Conservation (phyloP, 2,888 invertebrate genomes). For the Anorthoa munda region DNA sequence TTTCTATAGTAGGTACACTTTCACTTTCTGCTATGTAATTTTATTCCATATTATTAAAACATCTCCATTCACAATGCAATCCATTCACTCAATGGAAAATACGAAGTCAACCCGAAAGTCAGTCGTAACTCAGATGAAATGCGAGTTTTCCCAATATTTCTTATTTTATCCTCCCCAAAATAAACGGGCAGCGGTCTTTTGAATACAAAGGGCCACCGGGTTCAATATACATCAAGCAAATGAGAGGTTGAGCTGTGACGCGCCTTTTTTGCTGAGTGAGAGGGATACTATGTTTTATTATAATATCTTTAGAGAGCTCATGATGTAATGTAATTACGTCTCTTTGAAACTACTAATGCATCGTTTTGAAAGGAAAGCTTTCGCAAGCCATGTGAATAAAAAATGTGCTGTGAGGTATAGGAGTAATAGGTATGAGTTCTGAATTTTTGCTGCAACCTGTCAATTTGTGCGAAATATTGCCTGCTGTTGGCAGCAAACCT, state of each 20-base stretch:
- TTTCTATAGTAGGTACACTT: background rate
- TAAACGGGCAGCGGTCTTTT: conserved; percentile 71
- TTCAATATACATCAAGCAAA: conserved; percentile 81
- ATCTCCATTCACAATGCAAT: conserved; percentile 12
- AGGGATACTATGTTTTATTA: conserved; percentile 45
- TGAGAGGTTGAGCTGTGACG: conserved; percentile 72
- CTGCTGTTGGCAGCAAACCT: background rate
- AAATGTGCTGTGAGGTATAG: background rate
- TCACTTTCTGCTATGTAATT: conserved; percentile 9
- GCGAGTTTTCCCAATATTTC: conserved; percentile 67
- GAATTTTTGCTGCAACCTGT: conserved; percentile 3
- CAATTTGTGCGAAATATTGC: conserved; percentile 15
- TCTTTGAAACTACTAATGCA: conserved; percentile 42
- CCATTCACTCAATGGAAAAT: conserved; percentile 15
- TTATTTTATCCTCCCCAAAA: conserved; percentile 65
- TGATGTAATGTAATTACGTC: conserved; percentile 46
- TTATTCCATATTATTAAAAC: conserved; percentile 24
- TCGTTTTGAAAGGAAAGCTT: conserved; percentile 21
- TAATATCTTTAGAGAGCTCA: conserved; percentile 24
- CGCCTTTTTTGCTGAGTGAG: conserved; percentile 62
- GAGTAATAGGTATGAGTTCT: background rate
- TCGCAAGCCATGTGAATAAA: conserved; percentile 6
- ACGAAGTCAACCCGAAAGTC: conserved; percentile 21
- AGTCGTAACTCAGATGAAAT: conserved; percentile 32
- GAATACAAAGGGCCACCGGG: conserved; percentile 76